Evolutionary conservation across 2,113 vertebrate species (phyloP).

Genomic region (Heterotis niloticus): DNA sequence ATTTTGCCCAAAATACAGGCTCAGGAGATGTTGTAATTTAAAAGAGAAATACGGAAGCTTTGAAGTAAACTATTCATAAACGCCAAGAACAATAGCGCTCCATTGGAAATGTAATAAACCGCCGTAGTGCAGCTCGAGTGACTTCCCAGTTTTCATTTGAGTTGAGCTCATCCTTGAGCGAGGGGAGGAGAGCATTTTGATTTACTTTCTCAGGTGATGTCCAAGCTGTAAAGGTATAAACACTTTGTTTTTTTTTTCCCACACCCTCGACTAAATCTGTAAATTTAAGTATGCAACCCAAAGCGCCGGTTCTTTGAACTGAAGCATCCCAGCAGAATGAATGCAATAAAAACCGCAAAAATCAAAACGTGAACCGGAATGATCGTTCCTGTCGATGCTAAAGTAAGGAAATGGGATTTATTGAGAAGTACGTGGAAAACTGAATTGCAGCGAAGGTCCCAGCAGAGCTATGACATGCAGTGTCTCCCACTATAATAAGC

Average conservation of each 20-base stretch:
- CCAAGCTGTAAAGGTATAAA: constrained; percentile 16
- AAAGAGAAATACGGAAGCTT: constrained; percentile 18
- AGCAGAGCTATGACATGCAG: background rate
- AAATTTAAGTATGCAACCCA: no score
- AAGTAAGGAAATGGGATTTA: background rate
- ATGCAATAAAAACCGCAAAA: background rate
- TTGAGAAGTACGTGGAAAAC: no score
- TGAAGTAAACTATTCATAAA: constrained; percentile 23
- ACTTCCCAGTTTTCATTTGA: background rate
- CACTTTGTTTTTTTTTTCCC: background rate
- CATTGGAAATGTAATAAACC: constrained; percentile 4
- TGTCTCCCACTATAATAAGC: background rate
- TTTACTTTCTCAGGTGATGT: constrained; percentile 11
- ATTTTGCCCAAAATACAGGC: constrained; percentile 24
- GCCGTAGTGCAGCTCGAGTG: background rate
- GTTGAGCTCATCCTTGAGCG: background rate
- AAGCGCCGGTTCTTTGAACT: no score
- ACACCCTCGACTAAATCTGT: no score
- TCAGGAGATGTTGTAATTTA: constrained; percentile 15
- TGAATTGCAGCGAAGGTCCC: no score
- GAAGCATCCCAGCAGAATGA: background rate
- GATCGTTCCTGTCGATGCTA: background rate
- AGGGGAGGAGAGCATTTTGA: background rate
- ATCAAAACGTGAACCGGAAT: background rate
- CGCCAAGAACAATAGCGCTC: constrained; percentile 19